Percentiles rank a stretch among this genome's conserved stretches.
Conservation (phyloP, 2,888 invertebrate species). For the Danaus chrysippus region DNA sequence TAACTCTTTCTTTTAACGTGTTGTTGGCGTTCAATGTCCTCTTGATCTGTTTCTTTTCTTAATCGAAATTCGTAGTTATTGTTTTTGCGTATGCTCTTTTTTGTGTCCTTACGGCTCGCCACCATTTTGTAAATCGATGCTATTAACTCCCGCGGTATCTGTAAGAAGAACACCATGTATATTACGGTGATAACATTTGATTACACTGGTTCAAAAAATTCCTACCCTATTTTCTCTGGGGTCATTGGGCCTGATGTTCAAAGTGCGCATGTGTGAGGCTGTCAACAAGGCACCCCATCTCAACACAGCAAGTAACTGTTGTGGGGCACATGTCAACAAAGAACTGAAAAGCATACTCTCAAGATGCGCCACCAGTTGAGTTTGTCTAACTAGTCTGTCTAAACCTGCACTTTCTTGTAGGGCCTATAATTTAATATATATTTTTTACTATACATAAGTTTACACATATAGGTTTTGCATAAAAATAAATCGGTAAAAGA, state of each 20-base stretch:
- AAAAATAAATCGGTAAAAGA: constrained; percentile 5
- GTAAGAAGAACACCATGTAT: constrained; percentile 33
- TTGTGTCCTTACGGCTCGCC: constrained; percentile 81
- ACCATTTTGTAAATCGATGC: constrained; percentile 86
- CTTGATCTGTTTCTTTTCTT: constrained; percentile 51
- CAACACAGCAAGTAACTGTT: constrained; percentile 81
- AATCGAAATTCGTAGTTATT: constrained; percentile 69
- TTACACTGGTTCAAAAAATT: neutral
- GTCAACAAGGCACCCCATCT: constrained; percentile 87
- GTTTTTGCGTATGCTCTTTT: constrained; percentile 73
- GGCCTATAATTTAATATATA: constrained; percentile 70
- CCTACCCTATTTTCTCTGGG: constrained; percentile 85
- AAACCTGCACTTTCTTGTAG: constrained; percentile 88
- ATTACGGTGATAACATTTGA: neutral
- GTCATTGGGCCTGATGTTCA: constrained; percentile 90
- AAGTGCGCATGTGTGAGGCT: constrained; percentile 85
- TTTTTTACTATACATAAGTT: neutral
- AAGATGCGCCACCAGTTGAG: constrained; percentile 88
- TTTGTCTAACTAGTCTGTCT: constrained; percentile 88
- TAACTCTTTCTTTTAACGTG: constrained; percentile 69
- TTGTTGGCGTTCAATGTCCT: constrained; percentile 47
- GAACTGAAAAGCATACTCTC: constrained; percentile 91
- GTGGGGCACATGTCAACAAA: constrained; percentile 82
- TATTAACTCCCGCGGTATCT: constrained; percentile 87
- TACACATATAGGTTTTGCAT: constrained; percentile 17